A percentile compares a stretch with the other conserved stretches of the same genome.
Conservation (phyloP, 2,113 vertebrate species). For the Struthio camelus region DNA sequence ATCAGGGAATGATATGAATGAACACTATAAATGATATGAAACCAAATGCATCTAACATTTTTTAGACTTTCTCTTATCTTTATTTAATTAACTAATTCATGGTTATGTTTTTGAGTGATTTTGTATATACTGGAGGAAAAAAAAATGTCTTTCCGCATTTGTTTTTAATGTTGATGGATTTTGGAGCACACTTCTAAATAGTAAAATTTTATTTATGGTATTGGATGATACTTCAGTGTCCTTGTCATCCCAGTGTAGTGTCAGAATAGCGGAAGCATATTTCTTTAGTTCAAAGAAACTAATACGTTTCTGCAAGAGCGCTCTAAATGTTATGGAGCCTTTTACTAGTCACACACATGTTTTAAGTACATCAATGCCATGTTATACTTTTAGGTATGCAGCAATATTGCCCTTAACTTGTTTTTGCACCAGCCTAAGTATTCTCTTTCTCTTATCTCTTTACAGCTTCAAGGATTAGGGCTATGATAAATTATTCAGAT, state of each 20-base stretch:
- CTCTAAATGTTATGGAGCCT: neutral
- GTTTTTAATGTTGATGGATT: neutral
- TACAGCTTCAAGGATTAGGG: conserved; percentile 13
- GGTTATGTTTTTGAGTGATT: neutral
- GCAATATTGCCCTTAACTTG: conserved; percentile 1
- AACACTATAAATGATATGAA: neutral
- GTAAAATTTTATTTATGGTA: neutral
- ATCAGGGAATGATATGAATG: neutral
- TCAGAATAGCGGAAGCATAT: neutral
- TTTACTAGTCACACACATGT: neutral
- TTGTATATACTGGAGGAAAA: neutral
- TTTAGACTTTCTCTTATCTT: neutral
- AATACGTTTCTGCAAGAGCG: neutral
- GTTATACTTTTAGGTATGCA: neutral
- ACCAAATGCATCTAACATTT: neutral
- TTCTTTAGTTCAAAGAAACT: neutral
- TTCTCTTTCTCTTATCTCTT: neutral
- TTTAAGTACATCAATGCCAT: neutral
- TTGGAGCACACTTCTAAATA: neutral
- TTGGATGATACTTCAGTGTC: neutral
- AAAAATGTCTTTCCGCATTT: neutral
- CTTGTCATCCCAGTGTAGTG: neutral
- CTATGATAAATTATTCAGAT: conserved; percentile 44
- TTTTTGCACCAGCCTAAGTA: neutral
- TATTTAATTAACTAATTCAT: neutral